Evolutionary conservation across 2,113 vertebrate genomes (phyloP), one percentile per base, ranked within the genome.

Genomic region (Nematolebias whitei): DNA sequence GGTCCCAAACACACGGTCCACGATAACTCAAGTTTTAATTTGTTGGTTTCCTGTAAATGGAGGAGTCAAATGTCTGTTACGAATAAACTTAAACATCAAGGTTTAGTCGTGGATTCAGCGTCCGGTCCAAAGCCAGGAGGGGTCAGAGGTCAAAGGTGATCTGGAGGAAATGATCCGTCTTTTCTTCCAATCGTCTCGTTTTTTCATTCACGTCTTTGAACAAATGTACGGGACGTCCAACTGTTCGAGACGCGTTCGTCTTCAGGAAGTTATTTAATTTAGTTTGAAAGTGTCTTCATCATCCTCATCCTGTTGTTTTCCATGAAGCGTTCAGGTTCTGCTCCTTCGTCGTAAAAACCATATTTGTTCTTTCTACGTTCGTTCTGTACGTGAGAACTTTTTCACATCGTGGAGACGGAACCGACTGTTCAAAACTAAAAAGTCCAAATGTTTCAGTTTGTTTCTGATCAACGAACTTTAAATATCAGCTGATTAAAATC

Each of bases 341-440:
- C n/a, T n/a, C n/a, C n/a, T n/a, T n/a, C n/a, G n/a, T n/a, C n/a
- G n/a, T 2, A 29, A 29, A 67, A 81, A 63, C 40, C 22, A 35
- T 19, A 54, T 62, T 29, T 65, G 20, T 20, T 15, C n/a, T 44
- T 26, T 57, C 44, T 74, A 66, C 15, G 74, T 83, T 74, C 74
- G 63, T 83, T 44, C 55, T 53, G 58, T 79, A 48, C 54, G 62
- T 85, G 78, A 84, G 63, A 71, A 65, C 50, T 77, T 85, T 80
- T 87, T 90, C 84, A 87, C 81, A 77, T 80, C 82, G 76, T 87
- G 67, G 58, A 79, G 79, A 76, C 43, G 76, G 45, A 75, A 76
- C n/a, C 49, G 63, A 10, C 68, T 85, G 76, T 80, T 78, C 45
- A 80, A 43, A 53, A 47, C 18, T 35, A 53, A 53, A 53, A 32